Percentiles rank a stretch among this genome's conserved stretches.
phyloP scores from a whole-genome alignment of 2,797 vertebrate species.

The Clarias pachynema region DNA sequence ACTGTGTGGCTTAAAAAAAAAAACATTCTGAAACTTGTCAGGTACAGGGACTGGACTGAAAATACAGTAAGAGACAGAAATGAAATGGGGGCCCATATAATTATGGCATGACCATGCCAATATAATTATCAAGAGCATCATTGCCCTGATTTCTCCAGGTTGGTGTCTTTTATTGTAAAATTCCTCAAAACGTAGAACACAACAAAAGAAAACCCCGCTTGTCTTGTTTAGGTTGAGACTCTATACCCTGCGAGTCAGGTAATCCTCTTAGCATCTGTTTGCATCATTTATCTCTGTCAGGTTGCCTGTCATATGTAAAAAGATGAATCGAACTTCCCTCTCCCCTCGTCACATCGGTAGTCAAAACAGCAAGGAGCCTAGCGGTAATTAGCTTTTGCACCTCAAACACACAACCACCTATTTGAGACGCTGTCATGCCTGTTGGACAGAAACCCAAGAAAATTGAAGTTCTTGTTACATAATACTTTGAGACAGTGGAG shows the following conservation, averaged over 20 bases:
- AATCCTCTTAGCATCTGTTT: slow-evolving; percentile 40
- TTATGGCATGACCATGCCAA: too few relatives aligned
- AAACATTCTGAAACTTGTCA: too few relatives aligned
- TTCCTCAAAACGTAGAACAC: neutral
- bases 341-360: neutral
- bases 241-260: neutral
- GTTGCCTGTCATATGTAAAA: slow-evolving; percentile 40
- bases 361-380: slow-evolving; percentile 55
- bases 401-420: slow-evolving; percentile 67
- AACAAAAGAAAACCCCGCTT: neutral
- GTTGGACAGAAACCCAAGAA: neutral
- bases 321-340: slow-evolving; percentile 26
- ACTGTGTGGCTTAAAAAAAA: too few relatives aligned
- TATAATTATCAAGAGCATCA: neutral
- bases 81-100: too few relatives aligned
- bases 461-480: neutral
- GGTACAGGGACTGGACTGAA: too few relatives aligned
- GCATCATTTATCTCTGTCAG: slow-evolving; percentile 39
- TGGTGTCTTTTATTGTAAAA: neutral
- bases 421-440: slow-evolving; percentile 25
- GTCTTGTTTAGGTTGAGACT: neutral
- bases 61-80: too few relatives aligned
- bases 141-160: neutral
- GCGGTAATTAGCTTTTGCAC: slow-evolving; percentile 77
- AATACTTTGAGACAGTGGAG: neutral